phyloP scores from a whole-genome alignment of 37 sponge, comb jelly and placozoan species.

The Agelas oroides region DNA sequence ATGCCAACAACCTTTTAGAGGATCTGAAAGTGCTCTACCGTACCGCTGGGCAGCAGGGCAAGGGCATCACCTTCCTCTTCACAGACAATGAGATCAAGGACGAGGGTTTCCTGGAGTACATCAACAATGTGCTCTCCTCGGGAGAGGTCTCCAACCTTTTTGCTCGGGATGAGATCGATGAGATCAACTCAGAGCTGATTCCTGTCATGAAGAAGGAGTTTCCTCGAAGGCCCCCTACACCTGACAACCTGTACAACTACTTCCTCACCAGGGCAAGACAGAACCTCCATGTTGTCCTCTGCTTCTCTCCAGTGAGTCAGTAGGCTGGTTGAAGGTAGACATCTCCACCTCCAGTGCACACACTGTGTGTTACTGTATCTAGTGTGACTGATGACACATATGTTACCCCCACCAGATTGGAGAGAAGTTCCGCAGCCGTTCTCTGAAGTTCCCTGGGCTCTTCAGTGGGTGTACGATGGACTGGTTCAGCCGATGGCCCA shows the following conservation, averaged over 20 bases:
- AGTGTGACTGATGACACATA: too few relatives aligned
- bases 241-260: constrained; percentile 98
- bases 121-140: constrained; percentile 99
- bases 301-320: constrained; percentile 97
- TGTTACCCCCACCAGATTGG: constrained; percentile 91
- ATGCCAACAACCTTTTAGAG: constrained; percentile 95
- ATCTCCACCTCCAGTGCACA: too few relatives aligned
- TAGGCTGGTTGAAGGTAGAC: too few relatives aligned
- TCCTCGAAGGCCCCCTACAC: constrained; percentile 95
- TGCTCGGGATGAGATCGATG: constrained; percentile 98
- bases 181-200: constrained; percentile 91
- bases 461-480: constrained; percentile 99
- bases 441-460: constrained; percentile 99
- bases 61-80: constrained; percentile 97
- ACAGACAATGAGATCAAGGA: constrained; percentile 99
- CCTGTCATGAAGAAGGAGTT: constrained; percentile 99
- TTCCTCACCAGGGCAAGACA: constrained; percentile 94
- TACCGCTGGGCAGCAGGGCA: constrained; percentile 88
- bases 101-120: constrained; percentile 98
- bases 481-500: constrained; percentile 99
- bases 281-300: constrained; percentile 98
- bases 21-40: constrained; percentile 96
- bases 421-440: constrained; percentile 97
- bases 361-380: too few relatives aligned
- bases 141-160: constrained; percentile 98